phyloP scores from a whole-genome alignment of 1,140 invertebrate genomes.

The Gryllus bimaculatus region DNA sequence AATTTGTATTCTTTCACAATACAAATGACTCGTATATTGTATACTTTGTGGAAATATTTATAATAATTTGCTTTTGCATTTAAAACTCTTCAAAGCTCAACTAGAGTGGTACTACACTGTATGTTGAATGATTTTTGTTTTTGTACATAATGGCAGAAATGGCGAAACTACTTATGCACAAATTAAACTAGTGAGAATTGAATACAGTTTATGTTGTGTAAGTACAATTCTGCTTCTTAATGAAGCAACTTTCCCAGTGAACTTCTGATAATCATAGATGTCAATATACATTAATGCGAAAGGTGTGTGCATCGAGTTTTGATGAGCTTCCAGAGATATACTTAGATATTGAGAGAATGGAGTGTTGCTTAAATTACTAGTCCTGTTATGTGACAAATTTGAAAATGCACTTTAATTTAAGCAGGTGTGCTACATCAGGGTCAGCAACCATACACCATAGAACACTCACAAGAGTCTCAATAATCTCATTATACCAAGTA shows the following conservation, averaged over 20 bases:
- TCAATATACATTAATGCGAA: neutral
- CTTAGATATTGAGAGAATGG: neutral
- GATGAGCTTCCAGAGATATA: neutral
- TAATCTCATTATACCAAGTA: neutral
- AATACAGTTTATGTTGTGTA: neutral
- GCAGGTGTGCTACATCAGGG: no score
- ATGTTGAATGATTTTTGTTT: no score
- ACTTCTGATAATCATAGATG: conserved; percentile 5
- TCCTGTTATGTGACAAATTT: neutral
- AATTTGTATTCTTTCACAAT: neutral
- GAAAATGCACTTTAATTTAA: no score
- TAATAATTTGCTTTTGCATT: neutral
- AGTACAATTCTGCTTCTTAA: neutral
- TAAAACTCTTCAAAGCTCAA: neutral
- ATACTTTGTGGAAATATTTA: neutral
- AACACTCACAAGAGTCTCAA: neutral
- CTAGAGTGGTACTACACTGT: neutral
- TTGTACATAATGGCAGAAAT: no score
- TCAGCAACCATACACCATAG: no score
- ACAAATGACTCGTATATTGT: neutral
- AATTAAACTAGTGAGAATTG: no score
- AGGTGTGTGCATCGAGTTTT: neutral
- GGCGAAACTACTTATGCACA: no score
- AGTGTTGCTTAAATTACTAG: neutral
- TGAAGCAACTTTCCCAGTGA: neutral